These are phyloP conservation scores for Neotoxoptera formosana DNA, from an alignment of 1,140 invertebrate genomes.

Conservation along the genomic window DNA sequence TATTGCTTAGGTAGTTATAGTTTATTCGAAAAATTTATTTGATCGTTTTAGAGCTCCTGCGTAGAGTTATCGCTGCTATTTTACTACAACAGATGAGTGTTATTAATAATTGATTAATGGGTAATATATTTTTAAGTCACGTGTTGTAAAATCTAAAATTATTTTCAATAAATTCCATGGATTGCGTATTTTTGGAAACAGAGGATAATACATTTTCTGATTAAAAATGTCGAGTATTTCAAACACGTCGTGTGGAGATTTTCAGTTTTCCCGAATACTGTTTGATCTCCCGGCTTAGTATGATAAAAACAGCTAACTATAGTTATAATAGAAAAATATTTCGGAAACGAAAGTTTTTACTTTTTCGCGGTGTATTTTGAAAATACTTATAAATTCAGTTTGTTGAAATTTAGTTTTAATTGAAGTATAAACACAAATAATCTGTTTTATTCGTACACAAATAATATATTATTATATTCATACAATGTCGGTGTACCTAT, in stretches of 20 bases:
- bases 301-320: background rate
- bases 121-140: no score
- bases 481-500: no score
- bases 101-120: no score
- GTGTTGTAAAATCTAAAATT: no score
- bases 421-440: background rate
- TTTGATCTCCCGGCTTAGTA: background rate
- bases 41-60: no score
- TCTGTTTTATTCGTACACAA: no score
- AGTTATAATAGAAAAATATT: background rate
- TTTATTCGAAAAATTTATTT: no score
- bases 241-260: background rate
- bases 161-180: no score
- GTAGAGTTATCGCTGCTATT: no score
- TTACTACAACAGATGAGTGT: no score
- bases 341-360: background rate
- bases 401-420: background rate
- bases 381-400: background rate
- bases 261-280: background rate
- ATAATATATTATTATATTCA: background rate
- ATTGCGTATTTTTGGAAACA: no score
- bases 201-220: background rate
- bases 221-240: background rate
- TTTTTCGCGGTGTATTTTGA: background rate
- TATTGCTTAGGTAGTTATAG: no score